Evolutionary conservation across 1,140 invertebrate species (phyloP).

Genomic region (Tyrophagus putrescentiae): DNA sequence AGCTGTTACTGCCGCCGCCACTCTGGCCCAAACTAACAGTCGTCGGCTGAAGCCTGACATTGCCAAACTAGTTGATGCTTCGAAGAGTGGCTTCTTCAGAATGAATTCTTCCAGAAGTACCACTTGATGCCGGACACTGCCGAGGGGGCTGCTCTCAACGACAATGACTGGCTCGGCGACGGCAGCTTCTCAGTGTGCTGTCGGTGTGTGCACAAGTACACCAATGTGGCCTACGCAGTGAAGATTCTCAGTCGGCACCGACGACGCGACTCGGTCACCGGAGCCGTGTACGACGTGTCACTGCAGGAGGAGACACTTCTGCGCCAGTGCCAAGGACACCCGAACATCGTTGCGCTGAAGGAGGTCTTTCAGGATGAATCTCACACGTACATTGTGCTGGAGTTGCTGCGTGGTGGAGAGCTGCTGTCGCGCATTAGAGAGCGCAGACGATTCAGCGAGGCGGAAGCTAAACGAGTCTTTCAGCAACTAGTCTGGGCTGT

Average conservation of each 20-base stretch:
- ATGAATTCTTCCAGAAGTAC: conserved; percentile 70
- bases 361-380: conserved; percentile 66
- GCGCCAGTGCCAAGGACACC: conserved; percentile 64
- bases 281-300: not conserved
- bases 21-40: not conserved
- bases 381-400: conserved; percentile 70
- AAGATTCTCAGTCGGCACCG: conserved; percentile 60
- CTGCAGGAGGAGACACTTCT: conserved; percentile 57
- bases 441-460: conserved; percentile 47
- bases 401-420: conserved; percentile 71
- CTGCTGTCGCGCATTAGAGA: conserved; percentile 51
- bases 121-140: conserved; percentile 40
- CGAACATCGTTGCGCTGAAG: conserved; percentile 67
- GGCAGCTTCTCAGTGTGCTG: conserved; percentile 76
- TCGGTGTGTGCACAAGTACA: conserved; percentile 55
- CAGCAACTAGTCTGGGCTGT: conserved; percentile 76
- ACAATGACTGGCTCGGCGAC: conserved; percentile 54
- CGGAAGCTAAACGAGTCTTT: conserved; percentile 52
- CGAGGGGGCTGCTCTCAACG: not conserved
- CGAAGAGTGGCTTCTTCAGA: conserved; percentile 43
- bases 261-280: conserved; percentile 48
- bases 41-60: conserved; percentile 5
- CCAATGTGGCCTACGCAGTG: conserved; percentile 62
- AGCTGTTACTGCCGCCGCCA: not conserved
- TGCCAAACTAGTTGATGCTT: conserved; percentile 22